Evolutionary conservation across 2,888 invertebrate genomes (phyloP).

Genomic region (Camponotus fellah): DNA sequence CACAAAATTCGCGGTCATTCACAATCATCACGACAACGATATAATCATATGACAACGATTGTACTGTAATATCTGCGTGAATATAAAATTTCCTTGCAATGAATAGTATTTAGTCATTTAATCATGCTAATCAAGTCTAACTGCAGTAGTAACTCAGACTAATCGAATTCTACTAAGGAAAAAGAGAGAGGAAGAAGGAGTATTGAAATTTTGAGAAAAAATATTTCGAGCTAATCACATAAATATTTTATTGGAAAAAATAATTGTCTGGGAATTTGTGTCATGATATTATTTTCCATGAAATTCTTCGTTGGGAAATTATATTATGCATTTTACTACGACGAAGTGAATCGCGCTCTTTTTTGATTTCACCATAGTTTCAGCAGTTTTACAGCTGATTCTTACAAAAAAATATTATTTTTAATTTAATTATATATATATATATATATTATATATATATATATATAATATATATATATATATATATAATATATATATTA

Average conservation of each 20-base stretch:
- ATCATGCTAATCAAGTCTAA: neutral
- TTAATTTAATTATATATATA: neutral
- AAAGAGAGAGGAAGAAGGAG: constrained; percentile 8
- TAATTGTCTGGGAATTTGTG: neutral
- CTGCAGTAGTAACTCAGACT: neutral
- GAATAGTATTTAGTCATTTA: neutral
- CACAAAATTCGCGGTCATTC: neutral
- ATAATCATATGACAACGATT: neutral
- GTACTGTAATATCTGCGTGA: neutral
- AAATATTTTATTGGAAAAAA: neutral
- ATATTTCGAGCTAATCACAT: neutral
- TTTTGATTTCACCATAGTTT: neutral
- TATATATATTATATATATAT: no score
- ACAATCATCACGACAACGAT: neutral
- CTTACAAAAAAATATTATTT: neutral
- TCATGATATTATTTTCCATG: neutral
- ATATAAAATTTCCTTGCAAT: neutral
- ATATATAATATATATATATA: no score
- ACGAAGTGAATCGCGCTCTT: neutral
- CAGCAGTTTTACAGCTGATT: neutral
- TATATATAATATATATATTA: no score
- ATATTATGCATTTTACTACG: neutral
- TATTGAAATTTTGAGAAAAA: neutral
- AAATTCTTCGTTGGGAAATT: neutral
- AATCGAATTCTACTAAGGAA: neutral